Evolutionary conservation across 92 coral and sea anemone species (phyloP).

Genomic region (Heliopora coerulea): DNA sequence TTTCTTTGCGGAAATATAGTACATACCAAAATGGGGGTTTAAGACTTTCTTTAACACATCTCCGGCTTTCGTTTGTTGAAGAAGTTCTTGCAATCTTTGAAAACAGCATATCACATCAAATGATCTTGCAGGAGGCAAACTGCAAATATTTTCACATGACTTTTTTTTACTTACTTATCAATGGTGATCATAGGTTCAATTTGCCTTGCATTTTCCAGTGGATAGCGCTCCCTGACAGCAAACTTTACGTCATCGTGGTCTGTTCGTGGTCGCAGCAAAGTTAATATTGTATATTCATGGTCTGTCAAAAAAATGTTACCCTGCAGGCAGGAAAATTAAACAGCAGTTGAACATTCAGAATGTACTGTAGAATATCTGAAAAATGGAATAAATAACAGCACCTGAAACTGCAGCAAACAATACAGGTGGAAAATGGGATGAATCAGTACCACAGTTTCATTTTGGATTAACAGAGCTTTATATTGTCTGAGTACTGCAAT

Average conservation of each 20-base stretch:
- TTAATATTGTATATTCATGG: constrained; percentile 74
- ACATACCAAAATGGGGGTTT: constrained; percentile 88
- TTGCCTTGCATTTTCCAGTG: constrained; percentile 78
- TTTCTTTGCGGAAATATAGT: too few species aligned
- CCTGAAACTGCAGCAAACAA: too few species aligned
- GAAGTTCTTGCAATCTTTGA: constrained; percentile 65
- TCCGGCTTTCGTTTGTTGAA: constrained; percentile 62
- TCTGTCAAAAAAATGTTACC: constrained; percentile 94
- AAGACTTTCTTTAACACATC: constrained; percentile 79
- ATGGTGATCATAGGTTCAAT: constrained; percentile 62
- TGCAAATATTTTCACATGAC: background rate
- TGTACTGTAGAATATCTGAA: too few species aligned
- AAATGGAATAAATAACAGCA: too few species aligned
- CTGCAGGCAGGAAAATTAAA: constrained; percentile 37
- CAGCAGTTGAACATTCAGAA: too few species aligned
- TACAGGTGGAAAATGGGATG: too few species aligned
- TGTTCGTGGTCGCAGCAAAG: constrained; percentile 80
- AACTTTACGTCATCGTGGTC: constrained; percentile 90
- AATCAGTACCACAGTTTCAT: too few species aligned
- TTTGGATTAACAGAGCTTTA: too few species aligned
- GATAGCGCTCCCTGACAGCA: constrained; percentile 91
- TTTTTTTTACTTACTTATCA: constrained; percentile 63
- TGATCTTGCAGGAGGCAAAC: background rate
- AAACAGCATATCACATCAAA: background rate
- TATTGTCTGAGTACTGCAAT: too few species aligned